These are phyloP conservation scores for Coreoperca whiteheadi DNA, from an alignment of 2,113 vertebrate genomes.

Conservation along the genomic window DNA sequence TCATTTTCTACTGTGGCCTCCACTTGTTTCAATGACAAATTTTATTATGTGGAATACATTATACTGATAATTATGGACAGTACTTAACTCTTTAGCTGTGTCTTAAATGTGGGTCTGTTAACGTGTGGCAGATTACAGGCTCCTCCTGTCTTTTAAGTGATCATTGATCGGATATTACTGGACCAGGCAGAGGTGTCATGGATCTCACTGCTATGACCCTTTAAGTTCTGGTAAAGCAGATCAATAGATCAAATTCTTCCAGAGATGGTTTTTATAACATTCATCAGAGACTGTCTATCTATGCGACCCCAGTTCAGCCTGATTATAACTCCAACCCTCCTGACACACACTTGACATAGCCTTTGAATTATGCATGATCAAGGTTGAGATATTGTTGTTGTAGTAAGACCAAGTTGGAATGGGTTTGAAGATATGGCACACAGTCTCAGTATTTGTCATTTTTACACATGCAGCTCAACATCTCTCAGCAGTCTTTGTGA, in stretches of 20 bases:
- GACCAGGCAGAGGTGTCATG: conserved; percentile 63
- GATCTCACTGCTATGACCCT: conserved; percentile 68
- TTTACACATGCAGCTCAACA: conserved; percentile 27
- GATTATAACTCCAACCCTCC: conserved; percentile 50
- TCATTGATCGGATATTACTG: conserved; percentile 77
- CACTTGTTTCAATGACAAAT: conserved; percentile 62
- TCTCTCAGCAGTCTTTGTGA: conserved; percentile 33
- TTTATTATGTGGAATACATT: conserved; percentile 60
- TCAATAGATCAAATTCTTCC: conserved; percentile 74
- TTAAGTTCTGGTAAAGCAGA: conserved; percentile 67
- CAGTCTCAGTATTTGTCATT: conserved; percentile 39
- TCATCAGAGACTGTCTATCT: conserved; percentile 56
- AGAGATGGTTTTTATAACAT: conserved; percentile 68
- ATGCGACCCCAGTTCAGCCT: conserved; percentile 56
- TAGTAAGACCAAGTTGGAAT: conserved; percentile 11
- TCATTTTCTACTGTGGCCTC: conserved; percentile 36
- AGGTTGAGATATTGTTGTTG: conserved; percentile 41
- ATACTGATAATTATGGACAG: conserved; percentile 61
- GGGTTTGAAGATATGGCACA: conserved; percentile 12
- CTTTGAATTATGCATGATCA: conserved; percentile 41
- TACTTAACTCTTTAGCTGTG: conserved; percentile 58
- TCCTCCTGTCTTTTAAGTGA: conserved; percentile 69
- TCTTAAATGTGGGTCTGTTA: conserved; percentile 55
- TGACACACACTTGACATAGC: conserved; percentile 23
- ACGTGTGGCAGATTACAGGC: conserved; percentile 51